Evolutionary conservation across 2,113 vertebrate species (phyloP).

Genomic region (Aptenodytes forsteri): DNA sequence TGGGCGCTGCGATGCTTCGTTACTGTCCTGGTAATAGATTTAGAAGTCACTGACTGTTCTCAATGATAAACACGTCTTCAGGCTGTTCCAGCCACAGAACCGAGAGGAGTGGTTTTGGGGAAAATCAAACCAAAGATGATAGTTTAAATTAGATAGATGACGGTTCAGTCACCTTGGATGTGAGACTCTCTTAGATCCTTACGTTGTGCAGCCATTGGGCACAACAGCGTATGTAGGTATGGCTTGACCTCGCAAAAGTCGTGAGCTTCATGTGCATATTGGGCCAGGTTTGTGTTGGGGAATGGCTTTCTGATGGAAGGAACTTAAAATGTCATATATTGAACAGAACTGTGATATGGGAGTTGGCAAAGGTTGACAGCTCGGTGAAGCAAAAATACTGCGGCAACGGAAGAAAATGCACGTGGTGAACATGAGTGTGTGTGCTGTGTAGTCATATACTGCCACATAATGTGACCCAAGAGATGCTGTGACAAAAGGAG

Average conservation of each 20-base stretch:
- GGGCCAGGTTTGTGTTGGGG: neutral
- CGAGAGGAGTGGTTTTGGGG: neutral
- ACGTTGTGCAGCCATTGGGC: fast-evolving
- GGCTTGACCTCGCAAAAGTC: fast-evolving
- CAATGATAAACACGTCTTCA: neutral
- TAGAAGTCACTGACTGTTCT: neutral
- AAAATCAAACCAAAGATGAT: neutral
- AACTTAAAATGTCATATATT: fast-evolving
- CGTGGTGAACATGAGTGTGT: neutral
- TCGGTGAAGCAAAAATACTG: neutral
- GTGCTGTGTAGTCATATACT: neutral
- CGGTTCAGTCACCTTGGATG: neutral
- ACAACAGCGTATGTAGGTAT: fast-evolving
- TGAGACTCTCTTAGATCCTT: neutral
- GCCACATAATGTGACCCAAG: neutral
- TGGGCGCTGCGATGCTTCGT: neutral
- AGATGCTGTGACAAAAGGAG: neutral
- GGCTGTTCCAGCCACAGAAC: neutral
- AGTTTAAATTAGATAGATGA: neutral
- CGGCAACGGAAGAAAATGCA: neutral
- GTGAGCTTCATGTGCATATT: fast-evolving
- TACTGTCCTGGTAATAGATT: neutral
- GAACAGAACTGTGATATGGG: neutral
- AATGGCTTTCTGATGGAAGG: neutral
- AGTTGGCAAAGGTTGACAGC: neutral